Base-by-base conservation (phyloP, 2,797 vertebrate genomes). In the Remorina albescens region DNA sequence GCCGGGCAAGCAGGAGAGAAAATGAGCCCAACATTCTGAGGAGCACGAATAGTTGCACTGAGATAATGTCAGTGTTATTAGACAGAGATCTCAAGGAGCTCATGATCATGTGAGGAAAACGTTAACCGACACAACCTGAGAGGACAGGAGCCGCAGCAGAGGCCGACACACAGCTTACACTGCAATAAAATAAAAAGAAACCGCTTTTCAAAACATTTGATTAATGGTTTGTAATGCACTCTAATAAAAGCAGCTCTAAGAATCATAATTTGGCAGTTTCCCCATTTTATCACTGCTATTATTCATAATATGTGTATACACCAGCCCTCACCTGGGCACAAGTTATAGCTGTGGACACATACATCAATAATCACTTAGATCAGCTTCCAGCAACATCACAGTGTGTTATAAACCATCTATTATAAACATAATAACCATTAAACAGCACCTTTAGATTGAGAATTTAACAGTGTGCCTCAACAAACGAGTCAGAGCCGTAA, bases 1-100 rank as follows among this genome's bases (percentile, higher is more conserved):
- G 65, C 28, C 16, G 63, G 67, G 59, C 60, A 62, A 19, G 70
- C 58, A 47, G 44, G 19, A 37, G 56, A 3, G 0, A 64, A 70
- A 26, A 61, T 39, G 80, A 88, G 77, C 82, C 25, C 11, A 2
- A 25, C 30, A 16, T 36, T 37, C 8, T 34, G 23, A 61, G 37
- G 46, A 54, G 19, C 42, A 9, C 5, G 30, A 66, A 50, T 16
- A 26, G 54, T 60, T 8, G 2, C 21, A 44, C 15, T 36, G 64
- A 69, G 58, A 49, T 47, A 39, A 25, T 34, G 37, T 37, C 8
- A n/a, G n/a, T n/a, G 30, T 30, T 30, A 30, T 30, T 30, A 3
- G 30, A 30, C 30, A 6, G 6, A 30, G 30, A 3, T 51, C 8
- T 11, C 16, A 25, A 50, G 7, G 0, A 25, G 1, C 32, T 37